Conservation (phyloP, 2,888 invertebrate genomes). For the Caradrina clavipalpis region DNA sequence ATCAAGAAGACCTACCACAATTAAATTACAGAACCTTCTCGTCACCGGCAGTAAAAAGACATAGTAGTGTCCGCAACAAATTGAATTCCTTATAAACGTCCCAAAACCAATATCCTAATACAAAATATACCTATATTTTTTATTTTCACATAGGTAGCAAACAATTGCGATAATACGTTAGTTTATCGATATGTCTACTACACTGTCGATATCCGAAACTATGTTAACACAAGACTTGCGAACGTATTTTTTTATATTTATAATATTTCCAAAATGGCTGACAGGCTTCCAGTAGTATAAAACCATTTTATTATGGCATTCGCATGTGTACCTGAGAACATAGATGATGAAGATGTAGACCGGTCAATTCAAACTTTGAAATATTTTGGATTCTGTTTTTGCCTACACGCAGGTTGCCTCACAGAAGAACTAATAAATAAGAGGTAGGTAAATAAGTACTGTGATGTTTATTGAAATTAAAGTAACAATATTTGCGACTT, state of each 20-base stretch:
- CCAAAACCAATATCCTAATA: conserved; percentile 19
- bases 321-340: conserved; percentile 61
- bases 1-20: background rate
- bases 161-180: conserved; percentile 17
- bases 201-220: conserved; percentile 23
- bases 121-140: conserved; percentile 31
- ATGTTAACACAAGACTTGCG: conserved; percentile 43
- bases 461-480: too few relatives aligned
- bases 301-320: conserved; percentile 71
- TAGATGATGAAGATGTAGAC: conserved; percentile 60
- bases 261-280: conserved; percentile 51
- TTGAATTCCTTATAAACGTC: conserved; percentile 11
- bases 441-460: background rate
- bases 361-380: conserved; percentile 14
- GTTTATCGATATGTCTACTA: conserved; percentile 19
- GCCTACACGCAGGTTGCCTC: conserved; percentile 19
- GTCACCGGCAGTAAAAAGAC: conserved; percentile 1
- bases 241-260: conserved; percentile 57
- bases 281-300: conserved; percentile 64
- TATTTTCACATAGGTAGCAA: conserved; percentile 3
- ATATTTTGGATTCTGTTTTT: conserved; percentile 8
- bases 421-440: background rate
- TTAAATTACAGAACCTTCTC: background rate
- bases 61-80: conserved; percentile 4
- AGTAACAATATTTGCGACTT: too few relatives aligned